Percentiles rank a stretch among this genome's conserved stretches.
Conservation (phyloP, 2,797 vertebrate genomes). For the Crenichthys baileyi region DNA sequence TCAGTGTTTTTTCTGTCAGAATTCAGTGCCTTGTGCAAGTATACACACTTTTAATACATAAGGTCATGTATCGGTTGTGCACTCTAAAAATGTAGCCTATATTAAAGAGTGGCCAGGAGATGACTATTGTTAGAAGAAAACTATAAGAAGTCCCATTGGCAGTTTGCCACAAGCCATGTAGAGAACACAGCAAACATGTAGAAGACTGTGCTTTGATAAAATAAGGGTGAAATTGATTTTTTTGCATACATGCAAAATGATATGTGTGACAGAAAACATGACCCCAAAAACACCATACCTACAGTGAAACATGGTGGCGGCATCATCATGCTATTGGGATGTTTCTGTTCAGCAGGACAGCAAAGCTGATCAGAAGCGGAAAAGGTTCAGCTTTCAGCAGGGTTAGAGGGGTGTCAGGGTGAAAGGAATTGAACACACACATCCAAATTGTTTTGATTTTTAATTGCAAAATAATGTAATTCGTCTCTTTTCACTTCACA, state of each 20-base stretch:
- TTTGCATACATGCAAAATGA: neutral
- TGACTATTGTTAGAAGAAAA: neutral
- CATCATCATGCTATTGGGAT: neutral
- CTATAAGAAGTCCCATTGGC: neutral
- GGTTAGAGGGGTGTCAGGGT: no score
- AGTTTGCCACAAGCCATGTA: neutral
- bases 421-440: no score
- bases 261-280: neutral
- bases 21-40: neutral
- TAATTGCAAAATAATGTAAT: no score
- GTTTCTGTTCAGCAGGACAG: no score
- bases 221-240: neutral
- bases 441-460: no score
- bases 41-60: neutral
- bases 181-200: neutral
- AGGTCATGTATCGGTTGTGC: neutral
- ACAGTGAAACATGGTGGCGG: neutral
- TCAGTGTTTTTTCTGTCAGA: slow-evolving; percentile 6
- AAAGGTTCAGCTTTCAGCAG: no score
- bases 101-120: neutral
- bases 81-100: neutral
- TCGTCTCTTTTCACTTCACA: neutral
- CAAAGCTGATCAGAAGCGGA: no score
- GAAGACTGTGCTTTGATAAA: neutral
- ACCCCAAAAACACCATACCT: neutral